phyloP scores from a whole-genome alignment of 2,888 invertebrate genomes.

The Spodoptera littoralis region DNA sequence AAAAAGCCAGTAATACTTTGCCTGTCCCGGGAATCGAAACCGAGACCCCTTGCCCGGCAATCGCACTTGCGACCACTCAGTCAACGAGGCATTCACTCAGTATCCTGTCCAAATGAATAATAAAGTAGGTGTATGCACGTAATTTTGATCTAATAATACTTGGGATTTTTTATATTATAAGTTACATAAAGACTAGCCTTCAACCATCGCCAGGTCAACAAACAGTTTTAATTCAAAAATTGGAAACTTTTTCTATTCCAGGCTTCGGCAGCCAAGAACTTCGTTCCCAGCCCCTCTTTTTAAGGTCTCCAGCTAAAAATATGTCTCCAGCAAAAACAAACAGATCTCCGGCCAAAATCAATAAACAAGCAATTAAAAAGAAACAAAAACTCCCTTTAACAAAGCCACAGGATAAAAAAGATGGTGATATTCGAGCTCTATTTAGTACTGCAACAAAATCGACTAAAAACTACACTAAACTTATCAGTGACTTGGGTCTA shows the following conservation, averaged over 20 bases:
- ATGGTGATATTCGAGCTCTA: conserved; percentile 88
- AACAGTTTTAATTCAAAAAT: not conserved
- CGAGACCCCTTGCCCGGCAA: too few species aligned
- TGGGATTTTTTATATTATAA: not conserved
- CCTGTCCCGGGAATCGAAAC: too few species aligned
- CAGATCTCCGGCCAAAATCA: conserved; percentile 56
- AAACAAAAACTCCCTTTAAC: conserved; percentile 63
- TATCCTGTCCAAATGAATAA: too few species aligned
- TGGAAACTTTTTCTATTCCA: conserved; percentile 51
- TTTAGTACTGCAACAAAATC: conserved; percentile 84
- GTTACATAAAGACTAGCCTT: too few species aligned
- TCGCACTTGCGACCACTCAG: too few species aligned
- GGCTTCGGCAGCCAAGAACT: conserved; percentile 68
- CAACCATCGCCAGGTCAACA: too few species aligned
- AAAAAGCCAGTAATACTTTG: too few species aligned
- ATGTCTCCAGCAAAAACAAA: conserved; percentile 32
- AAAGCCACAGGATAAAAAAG: conserved; percentile 77
- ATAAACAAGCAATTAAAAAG: conserved; percentile 69
- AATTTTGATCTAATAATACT: too few species aligned
- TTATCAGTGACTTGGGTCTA: conserved; percentile 78
- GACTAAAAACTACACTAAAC: conserved; percentile 83
- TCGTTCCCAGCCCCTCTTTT: conserved; percentile 54
- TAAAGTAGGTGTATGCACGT: too few species aligned
- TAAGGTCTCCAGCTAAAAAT: conserved; percentile 64
- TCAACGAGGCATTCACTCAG: too few species aligned